Evolutionary conservation across 2,888 invertebrate genomes (phyloP).

Genomic region (Melanchra persicariae): DNA sequence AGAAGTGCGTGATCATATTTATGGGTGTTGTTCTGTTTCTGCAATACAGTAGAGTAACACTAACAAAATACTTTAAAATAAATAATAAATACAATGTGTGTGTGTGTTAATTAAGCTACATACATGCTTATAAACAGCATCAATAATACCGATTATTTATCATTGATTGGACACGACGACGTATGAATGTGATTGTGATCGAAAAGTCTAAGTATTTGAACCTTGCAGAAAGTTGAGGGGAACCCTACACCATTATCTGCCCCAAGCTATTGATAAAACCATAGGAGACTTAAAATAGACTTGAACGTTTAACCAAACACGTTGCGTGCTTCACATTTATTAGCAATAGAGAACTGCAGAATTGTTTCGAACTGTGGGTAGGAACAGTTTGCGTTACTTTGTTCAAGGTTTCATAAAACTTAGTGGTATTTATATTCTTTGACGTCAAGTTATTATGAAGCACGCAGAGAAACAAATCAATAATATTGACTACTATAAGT

Average conservation of each 20-base stretch:
- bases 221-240: too few species aligned
- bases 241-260: background rate
- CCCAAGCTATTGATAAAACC: background rate
- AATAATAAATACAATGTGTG: too few species aligned
- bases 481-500: conserved; percentile 3
- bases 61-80: too few species aligned
- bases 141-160: too few species aligned
- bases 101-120: background rate
- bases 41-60: too few species aligned
- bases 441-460: conserved; percentile 13
- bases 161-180: too few species aligned
- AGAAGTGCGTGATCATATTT: too few species aligned
- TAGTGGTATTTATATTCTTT: background rate
- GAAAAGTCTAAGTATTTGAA: too few species aligned
- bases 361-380: conserved; percentile 18
- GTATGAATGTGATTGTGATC: too few species aligned
- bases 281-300: conserved; percentile 18
- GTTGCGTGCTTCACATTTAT: conserved; percentile 42
- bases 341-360: conserved; percentile 6
- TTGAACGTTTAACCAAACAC: conserved; percentile 2
- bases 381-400: conserved; percentile 2
- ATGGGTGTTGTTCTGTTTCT: too few species aligned
- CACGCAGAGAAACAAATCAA: conserved; percentile 42
- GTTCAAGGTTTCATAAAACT: conserved; percentile 17
- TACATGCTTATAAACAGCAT: background rate